A percentile compares a stretch with the other conserved stretches of the same genome.
Evolutionary conservation across 2,113 vertebrate genomes (phyloP).

Genomic region (Fulica atra): DNA sequence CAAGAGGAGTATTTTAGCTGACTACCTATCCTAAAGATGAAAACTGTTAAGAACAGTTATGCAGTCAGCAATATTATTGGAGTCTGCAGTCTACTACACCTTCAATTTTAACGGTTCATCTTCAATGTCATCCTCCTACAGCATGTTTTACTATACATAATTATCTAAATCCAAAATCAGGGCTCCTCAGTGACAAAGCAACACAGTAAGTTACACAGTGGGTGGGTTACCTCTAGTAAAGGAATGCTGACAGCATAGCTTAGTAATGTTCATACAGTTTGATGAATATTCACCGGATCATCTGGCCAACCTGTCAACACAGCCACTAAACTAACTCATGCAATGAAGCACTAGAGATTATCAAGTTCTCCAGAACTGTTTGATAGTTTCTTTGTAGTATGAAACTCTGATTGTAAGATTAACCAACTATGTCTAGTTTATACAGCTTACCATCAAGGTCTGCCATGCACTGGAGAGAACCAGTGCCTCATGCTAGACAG

Average conservation of each 20-base stretch:
- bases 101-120: not conserved
- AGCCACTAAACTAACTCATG: not conserved
- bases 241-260: not conserved
- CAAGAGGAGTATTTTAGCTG: not conserved
- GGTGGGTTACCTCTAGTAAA: not conserved
- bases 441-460: not conserved
- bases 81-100: not conserved
- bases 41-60: not conserved
- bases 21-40: not conserved
- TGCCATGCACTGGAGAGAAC: constrained; percentile 40
- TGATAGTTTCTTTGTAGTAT: not conserved
- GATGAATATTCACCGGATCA: not conserved
- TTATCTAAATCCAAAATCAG: not conserved
- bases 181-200: not conserved
- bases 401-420: not conserved
- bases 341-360: not conserved
- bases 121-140: not conserved
- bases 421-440: not conserved
- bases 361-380: not conserved
- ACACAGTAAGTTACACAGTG: not conserved
- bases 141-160: not conserved
- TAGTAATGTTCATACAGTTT: not conserved
- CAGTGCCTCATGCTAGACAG: not conserved
- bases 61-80: not conserved
- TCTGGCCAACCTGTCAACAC: not conserved